phyloP scores from a whole-genome alignment of 92 coral and sea anemone species.

The Virgularia gustaviana region DNA sequence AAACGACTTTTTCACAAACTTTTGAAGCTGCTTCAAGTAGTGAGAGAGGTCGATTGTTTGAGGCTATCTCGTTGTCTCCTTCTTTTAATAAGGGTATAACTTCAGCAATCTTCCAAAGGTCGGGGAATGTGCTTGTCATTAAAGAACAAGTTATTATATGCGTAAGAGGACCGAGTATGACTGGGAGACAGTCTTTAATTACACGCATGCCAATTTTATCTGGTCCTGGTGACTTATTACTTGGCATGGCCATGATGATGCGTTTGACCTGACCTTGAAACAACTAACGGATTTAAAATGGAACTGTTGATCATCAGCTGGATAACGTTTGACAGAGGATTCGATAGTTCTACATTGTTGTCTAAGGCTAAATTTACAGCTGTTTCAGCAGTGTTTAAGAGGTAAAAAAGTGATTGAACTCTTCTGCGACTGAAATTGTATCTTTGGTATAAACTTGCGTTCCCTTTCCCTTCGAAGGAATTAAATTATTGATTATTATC shows the following conservation, averaged over 20 bases:
- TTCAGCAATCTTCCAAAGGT: slow-evolving; percentile 10
- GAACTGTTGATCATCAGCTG: background rate
- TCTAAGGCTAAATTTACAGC: background rate
- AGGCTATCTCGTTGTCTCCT: background rate
- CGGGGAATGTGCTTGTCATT: background rate
- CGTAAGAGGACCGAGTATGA: background rate
- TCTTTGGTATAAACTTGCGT: slow-evolving; percentile 34
- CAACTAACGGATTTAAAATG: background rate
- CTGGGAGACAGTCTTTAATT: slow-evolving; percentile 18
- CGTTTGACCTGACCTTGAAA: background rate
- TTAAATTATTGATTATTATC: too few species aligned
- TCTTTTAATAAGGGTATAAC: slow-evolving; percentile 7
- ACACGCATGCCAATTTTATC: slow-evolving; percentile 44
- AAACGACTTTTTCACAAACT: slow-evolving; percentile 6
- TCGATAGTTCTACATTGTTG: background rate
- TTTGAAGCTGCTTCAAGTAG: background rate
- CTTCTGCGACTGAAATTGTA: slow-evolving; percentile 6
- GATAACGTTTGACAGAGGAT: background rate
- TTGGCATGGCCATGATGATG: slow-evolving; percentile 8
- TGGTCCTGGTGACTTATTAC: slow-evolving; percentile 19
- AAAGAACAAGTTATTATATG: slow-evolving; percentile 1
- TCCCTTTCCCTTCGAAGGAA: slow-evolving; percentile 25
- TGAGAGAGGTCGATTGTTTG: slow-evolving; percentile 3
- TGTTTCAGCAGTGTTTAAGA: background rate
- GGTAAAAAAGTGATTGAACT: slow-evolving; percentile 6